These are phyloP conservation scores for Aldrovandia affinis DNA, from an alignment of 2,797 vertebrate species.

Conservation along the genomic window DNA sequence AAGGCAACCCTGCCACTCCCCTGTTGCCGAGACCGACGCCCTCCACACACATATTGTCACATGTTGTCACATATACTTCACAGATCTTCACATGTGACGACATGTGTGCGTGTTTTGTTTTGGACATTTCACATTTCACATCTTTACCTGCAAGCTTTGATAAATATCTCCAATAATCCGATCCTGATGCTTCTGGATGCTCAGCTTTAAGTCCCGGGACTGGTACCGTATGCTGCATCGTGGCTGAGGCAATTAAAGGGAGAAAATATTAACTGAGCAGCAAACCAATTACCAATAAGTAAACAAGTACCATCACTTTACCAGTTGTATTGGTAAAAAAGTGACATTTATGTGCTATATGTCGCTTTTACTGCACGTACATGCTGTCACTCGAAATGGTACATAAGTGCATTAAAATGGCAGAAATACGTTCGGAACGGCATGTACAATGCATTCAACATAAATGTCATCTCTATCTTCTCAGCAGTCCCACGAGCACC, in stretches of 20 bases:
- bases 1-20: no score
- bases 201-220: not conserved
- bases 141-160: not conserved
- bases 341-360: not conserved
- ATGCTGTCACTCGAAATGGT: constrained; percentile 64
- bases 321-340: not conserved
- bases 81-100: no score
- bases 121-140: not conserved
- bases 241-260: not conserved
- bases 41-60: no score
- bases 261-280: not conserved
- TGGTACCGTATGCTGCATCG: not conserved
- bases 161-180: not conserved
- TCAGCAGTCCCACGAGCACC: constrained; percentile 78
- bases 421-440: constrained; percentile 55
- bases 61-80: no score
- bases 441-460: constrained; percentile 69
- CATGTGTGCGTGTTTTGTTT: no score
- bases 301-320: no score
- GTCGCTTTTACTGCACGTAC: not conserved
- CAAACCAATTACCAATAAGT: not conserved
- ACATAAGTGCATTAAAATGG: constrained; percentile 50
- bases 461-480: constrained; percentile 72
- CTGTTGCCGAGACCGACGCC: no score
- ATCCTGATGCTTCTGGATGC: not conserved